Evolutionary conservation across 2,888 invertebrate genomes (phyloP).

Genomic region (Cryptus viduatorius): DNA sequence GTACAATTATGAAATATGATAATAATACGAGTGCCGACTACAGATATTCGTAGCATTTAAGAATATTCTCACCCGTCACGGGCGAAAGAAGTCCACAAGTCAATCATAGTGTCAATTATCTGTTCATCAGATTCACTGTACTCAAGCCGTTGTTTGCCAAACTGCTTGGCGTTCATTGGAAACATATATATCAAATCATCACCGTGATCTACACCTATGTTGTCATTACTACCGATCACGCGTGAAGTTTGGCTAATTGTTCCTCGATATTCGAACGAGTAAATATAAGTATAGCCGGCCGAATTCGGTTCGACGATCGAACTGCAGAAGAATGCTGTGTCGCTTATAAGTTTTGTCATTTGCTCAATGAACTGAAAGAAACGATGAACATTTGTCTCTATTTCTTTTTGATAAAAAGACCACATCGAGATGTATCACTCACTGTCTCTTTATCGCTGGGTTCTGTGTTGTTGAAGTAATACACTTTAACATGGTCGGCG

Average conservation of each 20-base stretch:
- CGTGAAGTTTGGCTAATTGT: slow-evolving; percentile 45
- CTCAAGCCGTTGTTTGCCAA: slow-evolving; percentile 16
- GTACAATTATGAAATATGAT: not conserved
- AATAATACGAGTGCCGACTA: not conserved
- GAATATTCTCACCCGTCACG: slow-evolving; percentile 65
- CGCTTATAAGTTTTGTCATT: not conserved
- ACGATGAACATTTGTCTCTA: not conserved
- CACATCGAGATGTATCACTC: not conserved
- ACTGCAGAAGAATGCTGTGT: not conserved
- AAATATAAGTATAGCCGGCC: not conserved
- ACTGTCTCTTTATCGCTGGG: not conserved
- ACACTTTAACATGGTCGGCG: not conserved
- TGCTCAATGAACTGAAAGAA: not conserved
- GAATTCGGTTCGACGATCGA: not conserved
- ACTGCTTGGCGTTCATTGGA: slow-evolving; percentile 58
- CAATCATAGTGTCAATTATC: slow-evolving; percentile 81
- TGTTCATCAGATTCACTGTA: slow-evolving; percentile 71
- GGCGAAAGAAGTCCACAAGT: slow-evolving; percentile 84
- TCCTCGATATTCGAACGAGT: slow-evolving; percentile 62
- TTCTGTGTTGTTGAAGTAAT: not conserved
- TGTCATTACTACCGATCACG: slow-evolving; percentile 9
- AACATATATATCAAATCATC: slow-evolving; percentile 86
- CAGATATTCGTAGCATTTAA: not conserved
- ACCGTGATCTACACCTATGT: slow-evolving; percentile 84
- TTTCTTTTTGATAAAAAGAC: not conserved